These are phyloP conservation scores for Neodiprion virginianus DNA, from an alignment of 1,140 invertebrate species.

Conservation along the genomic window DNA sequence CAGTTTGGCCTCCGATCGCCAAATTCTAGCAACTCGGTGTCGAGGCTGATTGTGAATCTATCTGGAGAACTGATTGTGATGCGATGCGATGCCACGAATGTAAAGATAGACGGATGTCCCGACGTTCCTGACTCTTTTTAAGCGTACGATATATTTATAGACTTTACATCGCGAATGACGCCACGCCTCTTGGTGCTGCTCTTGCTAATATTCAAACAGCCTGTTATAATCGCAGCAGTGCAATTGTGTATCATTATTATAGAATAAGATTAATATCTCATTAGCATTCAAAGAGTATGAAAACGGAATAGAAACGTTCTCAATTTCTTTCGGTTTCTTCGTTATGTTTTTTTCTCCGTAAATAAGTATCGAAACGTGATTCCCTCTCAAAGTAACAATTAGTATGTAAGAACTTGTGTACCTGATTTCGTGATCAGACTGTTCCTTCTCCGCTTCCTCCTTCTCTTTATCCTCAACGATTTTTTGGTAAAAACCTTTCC, in stretches of 20 bases:
- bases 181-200: not conserved
- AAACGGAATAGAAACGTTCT: too few relatives aligned
- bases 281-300: too few relatives aligned
- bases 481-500: conserved; percentile 73
- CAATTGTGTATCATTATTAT: too few relatives aligned
- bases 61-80: not conserved
- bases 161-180: not conserved
- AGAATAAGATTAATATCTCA: too few relatives aligned
- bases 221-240: too few relatives aligned
- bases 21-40: not conserved
- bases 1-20: not conserved
- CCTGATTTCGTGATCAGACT: conserved; percentile 68
- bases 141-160: not conserved
- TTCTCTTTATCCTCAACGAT: conserved; percentile 67
- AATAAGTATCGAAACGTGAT: too few relatives aligned
- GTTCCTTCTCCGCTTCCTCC: conserved; percentile 65
- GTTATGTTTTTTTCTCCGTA: too few relatives aligned
- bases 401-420: conserved; percentile 43
- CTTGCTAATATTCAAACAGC: not conserved
- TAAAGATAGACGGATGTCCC: not conserved
- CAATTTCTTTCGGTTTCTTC: too few relatives aligned
- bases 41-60: too few relatives aligned
- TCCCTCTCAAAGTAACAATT: too few relatives aligned
- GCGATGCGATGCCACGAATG: not conserved
- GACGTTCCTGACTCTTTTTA: not conserved